phyloP scores from a whole-genome alignment of 2,113 vertebrate genomes.

The Rhea pennata region DNA sequence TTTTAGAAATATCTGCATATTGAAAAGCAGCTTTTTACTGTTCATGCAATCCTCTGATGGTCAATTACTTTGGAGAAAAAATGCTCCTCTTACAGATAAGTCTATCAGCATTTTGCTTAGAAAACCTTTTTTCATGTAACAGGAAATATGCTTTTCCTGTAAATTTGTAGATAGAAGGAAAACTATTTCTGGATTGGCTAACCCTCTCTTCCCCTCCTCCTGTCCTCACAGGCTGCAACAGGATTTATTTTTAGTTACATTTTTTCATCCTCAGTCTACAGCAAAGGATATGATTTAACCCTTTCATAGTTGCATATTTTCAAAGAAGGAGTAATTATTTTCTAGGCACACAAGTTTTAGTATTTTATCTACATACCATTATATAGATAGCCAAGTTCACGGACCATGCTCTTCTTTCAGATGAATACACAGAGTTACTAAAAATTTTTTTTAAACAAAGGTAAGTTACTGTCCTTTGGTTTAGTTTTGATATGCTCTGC shows the following conservation, averaged over 20 bases:
- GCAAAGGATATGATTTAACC: background rate
- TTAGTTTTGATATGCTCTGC: background rate
- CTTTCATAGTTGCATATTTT: background rate
- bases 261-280: background rate
- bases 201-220: background rate
- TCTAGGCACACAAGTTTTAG: background rate
- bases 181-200: background rate
- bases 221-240: background rate
- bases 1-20: background rate
- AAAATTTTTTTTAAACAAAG: background rate
- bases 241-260: constrained; percentile 32
- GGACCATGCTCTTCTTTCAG: background rate
- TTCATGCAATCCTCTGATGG: background rate
- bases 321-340: background rate
- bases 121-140: background rate
- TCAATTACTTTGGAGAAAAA: background rate
- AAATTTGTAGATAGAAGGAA: background rate
- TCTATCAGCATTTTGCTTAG: background rate
- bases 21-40: background rate
- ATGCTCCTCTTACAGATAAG: background rate
- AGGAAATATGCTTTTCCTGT: background rate
- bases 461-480: background rate
- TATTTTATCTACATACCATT: background rate
- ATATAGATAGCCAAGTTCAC: background rate
- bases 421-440: background rate